Percentiles rank a stretch among this genome's conserved stretches.
phyloP scores from a whole-genome alignment of 1,140 invertebrate genomes.

The Magallana ariakensis region DNA sequence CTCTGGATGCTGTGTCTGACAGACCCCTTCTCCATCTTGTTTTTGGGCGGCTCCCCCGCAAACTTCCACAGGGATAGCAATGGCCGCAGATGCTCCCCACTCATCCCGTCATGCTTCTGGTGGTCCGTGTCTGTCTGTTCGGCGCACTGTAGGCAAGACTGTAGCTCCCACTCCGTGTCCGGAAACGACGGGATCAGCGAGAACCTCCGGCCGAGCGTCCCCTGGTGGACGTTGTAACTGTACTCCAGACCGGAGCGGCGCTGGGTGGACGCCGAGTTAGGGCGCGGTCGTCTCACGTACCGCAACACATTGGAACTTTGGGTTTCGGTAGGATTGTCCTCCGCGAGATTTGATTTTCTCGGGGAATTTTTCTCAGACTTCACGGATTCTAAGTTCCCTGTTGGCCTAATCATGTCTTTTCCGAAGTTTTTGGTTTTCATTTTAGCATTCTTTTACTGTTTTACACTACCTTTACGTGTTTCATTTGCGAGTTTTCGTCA shows the following conservation, averaged over 20 bases:
- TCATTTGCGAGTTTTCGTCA: neutral
- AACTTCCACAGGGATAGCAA: conserved; percentile 11
- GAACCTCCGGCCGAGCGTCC: neutral
- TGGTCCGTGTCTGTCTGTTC: neutral
- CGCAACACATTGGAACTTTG: neutral
- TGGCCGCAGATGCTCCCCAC: neutral
- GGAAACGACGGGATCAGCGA: conserved; percentile 4
- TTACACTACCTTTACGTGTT: neutral
- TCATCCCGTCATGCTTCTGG: conserved; percentile 3
- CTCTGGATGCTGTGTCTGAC: neutral
- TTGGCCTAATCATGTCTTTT: neutral
- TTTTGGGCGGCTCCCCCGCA: neutral
- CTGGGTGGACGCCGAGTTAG: neutral
- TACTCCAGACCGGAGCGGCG: neutral
- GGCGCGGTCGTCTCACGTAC: neutral
- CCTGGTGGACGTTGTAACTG: neutral
- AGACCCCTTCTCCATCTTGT: neutral
- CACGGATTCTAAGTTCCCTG: neutral
- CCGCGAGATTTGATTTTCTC: neutral
- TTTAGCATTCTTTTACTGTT: neutral
- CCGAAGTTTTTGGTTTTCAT: neutral
- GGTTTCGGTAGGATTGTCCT: neutral
- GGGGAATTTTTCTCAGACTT: neutral
- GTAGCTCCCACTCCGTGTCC: neutral
- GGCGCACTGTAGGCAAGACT: neutral